Evolutionary conservation across 2,888 invertebrate species (phyloP), one percentile per base, ranked within the genome.

Genomic region (Dynastes tityus): DNA sequence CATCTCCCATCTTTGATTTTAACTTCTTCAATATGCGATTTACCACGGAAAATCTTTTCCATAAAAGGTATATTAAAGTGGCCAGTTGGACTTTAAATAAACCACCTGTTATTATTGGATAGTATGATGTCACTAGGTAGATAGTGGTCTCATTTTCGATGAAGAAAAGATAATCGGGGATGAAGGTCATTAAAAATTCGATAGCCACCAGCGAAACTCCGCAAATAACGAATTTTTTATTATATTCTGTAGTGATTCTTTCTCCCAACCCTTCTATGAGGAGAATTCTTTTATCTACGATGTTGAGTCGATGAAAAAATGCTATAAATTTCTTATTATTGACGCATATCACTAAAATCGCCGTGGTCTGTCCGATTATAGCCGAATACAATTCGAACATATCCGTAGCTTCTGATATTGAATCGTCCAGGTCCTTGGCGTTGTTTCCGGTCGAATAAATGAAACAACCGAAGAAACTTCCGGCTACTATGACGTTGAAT

Each of bases 381-480:
- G 79, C 78, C 2, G 80, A 76, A 51, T 81, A 82, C 22, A 82
- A 55, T 9, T 82, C 81, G 45, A 80, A 80, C 76, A 79, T 79
- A 58, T 79, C 80, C 1, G 78, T 82, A 22, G 80, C 80, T 77
- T 80, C 29, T 2, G 81, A 80, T 63, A 82, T 73, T 1, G 80
- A 65, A 16, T 51, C 63, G 2, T 75, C 53, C n/a, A 78, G 61
- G 29, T 61, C 64, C 2, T 13, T 45, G 11, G 13, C 71, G 6
- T 63, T 32, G 13, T 78, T 75, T 64, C 70, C 65, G 2, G 40
- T 45, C 0, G 78, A 70, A n/a, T 75, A 79, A 3, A 77, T 55
- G 70, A 79, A 79, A 55, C 64, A 79, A 51, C 49, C 78, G 64
- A 77, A 78, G 53, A 74, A 80, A 4, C 55, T 40, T 1, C 61